phyloP scores from a whole-genome alignment of 2,113 vertebrate species.

The Chauna torquata region DNA sequence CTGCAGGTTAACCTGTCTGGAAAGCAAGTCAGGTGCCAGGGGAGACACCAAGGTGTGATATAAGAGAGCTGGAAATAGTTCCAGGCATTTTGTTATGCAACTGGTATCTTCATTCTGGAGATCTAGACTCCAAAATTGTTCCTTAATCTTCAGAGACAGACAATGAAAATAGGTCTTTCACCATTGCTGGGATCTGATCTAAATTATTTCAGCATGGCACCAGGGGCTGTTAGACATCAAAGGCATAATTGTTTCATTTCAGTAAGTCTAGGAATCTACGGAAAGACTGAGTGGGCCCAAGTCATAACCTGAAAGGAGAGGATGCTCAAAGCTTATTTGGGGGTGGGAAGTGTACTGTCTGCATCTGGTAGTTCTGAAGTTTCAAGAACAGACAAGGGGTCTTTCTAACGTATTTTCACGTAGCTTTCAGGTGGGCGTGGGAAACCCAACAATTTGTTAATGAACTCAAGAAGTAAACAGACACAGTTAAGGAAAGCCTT shows the following conservation, averaged over 20 bases:
- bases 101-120: not conserved
- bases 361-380: not conserved
- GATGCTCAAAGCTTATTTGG: not conserved
- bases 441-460: not conserved
- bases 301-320: not conserved
- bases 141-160: not conserved
- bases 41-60: not conserved
- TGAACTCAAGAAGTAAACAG: not conserved
- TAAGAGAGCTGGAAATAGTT: not conserved
- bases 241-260: not conserved
- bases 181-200: not conserved
- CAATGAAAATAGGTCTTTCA: not conserved
- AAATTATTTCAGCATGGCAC: conserved; percentile 4
- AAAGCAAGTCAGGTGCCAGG: not conserved
- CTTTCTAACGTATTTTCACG: not conserved
- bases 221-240: conserved; percentile 1
- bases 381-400: not conserved
- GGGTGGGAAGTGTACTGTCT: not conserved
- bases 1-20: not conserved
- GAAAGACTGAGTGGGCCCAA: not conserved
- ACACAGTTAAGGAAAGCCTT: not conserved
- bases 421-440: not conserved
- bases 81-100: not conserved
- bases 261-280: not conserved
- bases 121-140: not conserved